Evolutionary conservation across 1,140 invertebrate genomes (phyloP).

Genomic region (Drosophila varians): DNA sequence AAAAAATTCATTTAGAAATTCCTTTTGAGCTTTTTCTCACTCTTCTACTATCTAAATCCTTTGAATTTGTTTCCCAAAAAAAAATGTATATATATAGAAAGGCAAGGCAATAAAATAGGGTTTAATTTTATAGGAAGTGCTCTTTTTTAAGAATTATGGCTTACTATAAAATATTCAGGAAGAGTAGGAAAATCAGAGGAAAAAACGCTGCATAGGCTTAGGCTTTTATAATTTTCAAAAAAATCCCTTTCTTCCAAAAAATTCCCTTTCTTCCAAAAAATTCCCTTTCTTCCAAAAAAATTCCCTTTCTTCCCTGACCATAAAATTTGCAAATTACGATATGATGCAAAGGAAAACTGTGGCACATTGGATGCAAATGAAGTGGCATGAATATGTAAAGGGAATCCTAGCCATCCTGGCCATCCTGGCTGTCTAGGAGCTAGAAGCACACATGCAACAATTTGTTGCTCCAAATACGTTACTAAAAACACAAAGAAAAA

Average conservation of each 20-base stretch:
- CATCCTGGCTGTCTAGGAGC: background rate
- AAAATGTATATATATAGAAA: background rate
- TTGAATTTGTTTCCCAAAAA: background rate
- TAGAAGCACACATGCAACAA: background rate
- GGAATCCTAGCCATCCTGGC: background rate
- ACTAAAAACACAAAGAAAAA: background rate
- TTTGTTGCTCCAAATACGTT: constrained; percentile 48
- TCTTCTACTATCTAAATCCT: background rate
- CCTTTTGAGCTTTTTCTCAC: constrained; percentile 34
- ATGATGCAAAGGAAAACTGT: constrained; percentile 10
- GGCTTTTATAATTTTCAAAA: no score
- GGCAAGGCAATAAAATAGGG: background rate
- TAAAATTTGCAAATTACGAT: constrained; percentile 30
- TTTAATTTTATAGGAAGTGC: no score
- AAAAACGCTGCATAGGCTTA: no score
- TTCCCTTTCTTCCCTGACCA: background rate
- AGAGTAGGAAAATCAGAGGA: no score
- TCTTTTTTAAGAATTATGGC: no score
- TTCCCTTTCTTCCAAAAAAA: no score
- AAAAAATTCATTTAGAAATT: constrained; percentile 30
- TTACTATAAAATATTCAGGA: no score
- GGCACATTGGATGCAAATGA: constrained; percentile 50
- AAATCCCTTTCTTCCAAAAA: no score
- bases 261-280: no score
- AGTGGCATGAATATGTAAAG: constrained; percentile 54